These are phyloP conservation scores for Anthoscopus minutus DNA, from an alignment of 2,113 vertebrate species.

Conservation along the genomic window DNA sequence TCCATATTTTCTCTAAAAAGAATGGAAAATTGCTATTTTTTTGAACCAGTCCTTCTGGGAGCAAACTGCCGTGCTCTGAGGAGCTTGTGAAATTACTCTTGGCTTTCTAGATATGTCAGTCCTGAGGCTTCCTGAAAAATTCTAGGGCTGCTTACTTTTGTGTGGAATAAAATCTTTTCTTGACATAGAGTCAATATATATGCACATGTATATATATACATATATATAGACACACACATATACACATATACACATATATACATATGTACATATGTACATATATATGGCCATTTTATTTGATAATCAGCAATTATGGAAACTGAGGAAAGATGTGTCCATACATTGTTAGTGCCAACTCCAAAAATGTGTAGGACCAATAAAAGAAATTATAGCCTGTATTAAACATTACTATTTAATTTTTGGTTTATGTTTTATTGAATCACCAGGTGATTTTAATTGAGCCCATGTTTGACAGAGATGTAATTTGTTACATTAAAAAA, in stretches of 20 bases:
- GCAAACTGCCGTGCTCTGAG: fast-evolving
- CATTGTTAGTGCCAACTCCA: background rate
- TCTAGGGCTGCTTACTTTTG: background rate
- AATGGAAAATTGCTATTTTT: background rate
- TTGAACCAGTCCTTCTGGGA: background rate
- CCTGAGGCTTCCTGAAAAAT: background rate
- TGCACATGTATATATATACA: too few relatives aligned
- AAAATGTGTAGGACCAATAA: background rate
- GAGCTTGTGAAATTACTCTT: background rate
- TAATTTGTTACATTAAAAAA: background rate
- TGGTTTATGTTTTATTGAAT: background rate
- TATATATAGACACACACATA: too few relatives aligned
- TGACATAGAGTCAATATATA: background rate
- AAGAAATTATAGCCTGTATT: background rate
- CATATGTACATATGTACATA: too few relatives aligned
- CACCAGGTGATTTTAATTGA: background rate
- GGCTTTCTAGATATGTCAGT: background rate
- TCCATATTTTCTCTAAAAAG: background rate
- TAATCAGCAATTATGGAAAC: background rate
- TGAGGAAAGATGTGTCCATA: background rate
- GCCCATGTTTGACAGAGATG: background rate
- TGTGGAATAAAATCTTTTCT: background rate
- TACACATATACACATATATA: too few relatives aligned
- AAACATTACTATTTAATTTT: background rate
- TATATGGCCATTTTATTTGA: background rate